Evolutionary conservation across 30 jellyfish, hydroid and myxozoan species (phyloP).

Genomic region (Cassiopea andromeda): DNA sequence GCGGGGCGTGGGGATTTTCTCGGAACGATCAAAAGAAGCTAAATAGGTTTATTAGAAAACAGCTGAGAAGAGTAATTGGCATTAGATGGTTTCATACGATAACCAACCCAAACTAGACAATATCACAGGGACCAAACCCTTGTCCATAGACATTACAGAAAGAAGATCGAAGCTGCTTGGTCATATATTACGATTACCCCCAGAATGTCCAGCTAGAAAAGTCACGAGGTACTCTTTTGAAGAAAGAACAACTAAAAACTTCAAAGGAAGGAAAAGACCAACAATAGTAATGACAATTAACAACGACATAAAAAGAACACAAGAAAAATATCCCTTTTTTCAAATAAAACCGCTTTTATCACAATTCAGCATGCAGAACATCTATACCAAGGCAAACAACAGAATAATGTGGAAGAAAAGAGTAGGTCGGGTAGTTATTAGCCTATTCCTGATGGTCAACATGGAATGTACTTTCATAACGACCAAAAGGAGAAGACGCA

Average conservation of each 20-base stretch:
- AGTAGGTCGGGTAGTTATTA: neutral
- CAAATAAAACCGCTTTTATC: neutral
- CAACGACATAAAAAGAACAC: neutral
- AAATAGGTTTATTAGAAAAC: slow-evolving; percentile 38
- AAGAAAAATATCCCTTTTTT: slow-evolving; percentile 3
- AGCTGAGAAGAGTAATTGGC: slow-evolving; percentile 38
- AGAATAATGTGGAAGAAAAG: slow-evolving; percentile 2
- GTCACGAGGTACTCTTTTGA: neutral
- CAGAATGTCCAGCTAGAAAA: slow-evolving; percentile 5
- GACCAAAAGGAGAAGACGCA: neutral
- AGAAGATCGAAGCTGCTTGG: slow-evolving; percentile 52
- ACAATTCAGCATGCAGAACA: slow-evolving; percentile 8
- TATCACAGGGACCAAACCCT: slow-evolving; percentile 48
- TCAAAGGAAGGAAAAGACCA: neutral
- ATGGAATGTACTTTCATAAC: slow-evolving; percentile 4
- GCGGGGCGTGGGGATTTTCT: slow-evolving; percentile 59
- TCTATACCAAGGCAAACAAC: slow-evolving; percentile 7
- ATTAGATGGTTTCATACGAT: slow-evolving; percentile 35
- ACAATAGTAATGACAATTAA: neutral
- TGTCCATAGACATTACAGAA: slow-evolving; percentile 41
- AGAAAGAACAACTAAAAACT: neutral
- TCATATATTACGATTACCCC: slow-evolving; percentile 41
- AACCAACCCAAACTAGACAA: slow-evolving; percentile 42
- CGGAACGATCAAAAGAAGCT: slow-evolving; percentile 35
- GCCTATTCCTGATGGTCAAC: slow-evolving; percentile 11